Percentiles rank a stretch among this genome's conserved stretches.
Evolutionary conservation across 92 coral and sea anemone genomes (phyloP).

Genomic region (Epizoanthus fatuus): DNA sequence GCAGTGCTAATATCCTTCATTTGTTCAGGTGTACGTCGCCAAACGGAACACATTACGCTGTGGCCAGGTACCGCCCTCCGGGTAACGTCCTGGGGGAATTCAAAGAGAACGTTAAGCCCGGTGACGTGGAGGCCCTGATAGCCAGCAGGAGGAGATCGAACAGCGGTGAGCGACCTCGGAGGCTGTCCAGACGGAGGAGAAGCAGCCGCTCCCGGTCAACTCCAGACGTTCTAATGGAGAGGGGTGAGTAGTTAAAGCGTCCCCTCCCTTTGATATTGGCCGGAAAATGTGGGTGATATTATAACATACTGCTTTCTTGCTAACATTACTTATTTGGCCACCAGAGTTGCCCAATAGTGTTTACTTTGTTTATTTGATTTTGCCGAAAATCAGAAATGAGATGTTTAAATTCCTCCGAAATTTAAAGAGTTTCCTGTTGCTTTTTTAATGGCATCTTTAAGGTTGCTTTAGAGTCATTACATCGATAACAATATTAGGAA

Average conservation of each 20-base stretch:
- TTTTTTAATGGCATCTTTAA: too few relatives aligned
- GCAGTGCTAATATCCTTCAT: neutral
- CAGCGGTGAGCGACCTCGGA: slow-evolving; percentile 39
- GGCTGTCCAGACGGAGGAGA: slow-evolving; percentile 59
- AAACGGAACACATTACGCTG: slow-evolving; percentile 91
- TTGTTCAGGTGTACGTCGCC: slow-evolving; percentile 7
- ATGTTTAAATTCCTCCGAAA: too few relatives aligned
- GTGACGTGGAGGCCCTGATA: slow-evolving; percentile 75
- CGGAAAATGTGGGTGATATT: too few relatives aligned
- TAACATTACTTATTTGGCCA: too few relatives aligned
- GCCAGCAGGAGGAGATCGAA: slow-evolving; percentile 77
- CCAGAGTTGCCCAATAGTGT: too few relatives aligned
- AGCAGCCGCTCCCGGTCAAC: slow-evolving; percentile 52
- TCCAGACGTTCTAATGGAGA: slow-evolving; percentile 49
- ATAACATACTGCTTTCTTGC: too few relatives aligned
- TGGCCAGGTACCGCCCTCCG: slow-evolving; percentile 94
- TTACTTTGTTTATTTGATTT: too few relatives aligned
- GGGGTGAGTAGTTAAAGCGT: slow-evolving; percentile 28
- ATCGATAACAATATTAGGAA: too few relatives aligned
- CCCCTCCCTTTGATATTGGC: too few relatives aligned
- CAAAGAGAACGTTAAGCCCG: slow-evolving; percentile 79
- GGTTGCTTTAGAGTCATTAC: too few relatives aligned
- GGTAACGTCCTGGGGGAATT: slow-evolving; percentile 92
- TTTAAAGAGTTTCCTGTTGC: too few relatives aligned
- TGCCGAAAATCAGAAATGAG: too few relatives aligned